These are phyloP conservation scores for Cantharis nigra DNA, from an alignment of 2,888 invertebrate species.

Conservation along the genomic window DNA sequence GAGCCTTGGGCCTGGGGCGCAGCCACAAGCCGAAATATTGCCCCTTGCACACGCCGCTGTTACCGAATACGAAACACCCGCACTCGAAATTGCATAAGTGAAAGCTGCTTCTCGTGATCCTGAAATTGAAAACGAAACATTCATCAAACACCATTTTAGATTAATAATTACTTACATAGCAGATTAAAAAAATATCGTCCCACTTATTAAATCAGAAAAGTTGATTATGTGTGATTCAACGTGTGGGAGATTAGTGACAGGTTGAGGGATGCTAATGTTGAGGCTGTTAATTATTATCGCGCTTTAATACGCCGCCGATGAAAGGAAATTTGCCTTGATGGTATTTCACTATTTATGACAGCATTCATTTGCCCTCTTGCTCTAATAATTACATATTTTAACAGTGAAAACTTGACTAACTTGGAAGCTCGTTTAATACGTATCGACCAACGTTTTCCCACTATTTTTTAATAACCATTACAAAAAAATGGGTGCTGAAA, in stretches of 20 bases:
- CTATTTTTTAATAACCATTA: neutral
- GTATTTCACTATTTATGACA: neutral
- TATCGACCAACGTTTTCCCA: neutral
- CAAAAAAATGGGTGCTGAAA: neutral
- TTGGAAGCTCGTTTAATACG: neutral
- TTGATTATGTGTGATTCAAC: conserved; percentile 28
- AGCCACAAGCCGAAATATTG: conserved; percentile 83
- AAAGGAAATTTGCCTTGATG: neutral
- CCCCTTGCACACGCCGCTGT: conserved; percentile 91
- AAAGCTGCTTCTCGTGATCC: conserved; percentile 92
- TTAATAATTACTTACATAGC: neutral
- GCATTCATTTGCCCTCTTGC: neutral
- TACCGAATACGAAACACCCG: conserved; percentile 89
- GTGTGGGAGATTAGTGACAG: conserved; percentile 12
- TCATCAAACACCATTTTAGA: neutral
- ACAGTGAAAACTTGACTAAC: neutral
- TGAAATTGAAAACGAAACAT: conserved; percentile 54
- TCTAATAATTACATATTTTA: neutral
- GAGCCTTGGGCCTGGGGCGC: conserved; percentile 57
- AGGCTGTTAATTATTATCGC: conserved; percentile 28
- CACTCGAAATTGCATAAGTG: conserved; percentile 91
- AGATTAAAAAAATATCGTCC: conserved; percentile 1
- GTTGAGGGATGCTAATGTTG: conserved; percentile 32
- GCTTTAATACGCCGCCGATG: conserved; percentile 8
- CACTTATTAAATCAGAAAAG: conserved; percentile 21